Conservation (phyloP, 2,797 vertebrate species). For the Australoheros facetus region DNA sequence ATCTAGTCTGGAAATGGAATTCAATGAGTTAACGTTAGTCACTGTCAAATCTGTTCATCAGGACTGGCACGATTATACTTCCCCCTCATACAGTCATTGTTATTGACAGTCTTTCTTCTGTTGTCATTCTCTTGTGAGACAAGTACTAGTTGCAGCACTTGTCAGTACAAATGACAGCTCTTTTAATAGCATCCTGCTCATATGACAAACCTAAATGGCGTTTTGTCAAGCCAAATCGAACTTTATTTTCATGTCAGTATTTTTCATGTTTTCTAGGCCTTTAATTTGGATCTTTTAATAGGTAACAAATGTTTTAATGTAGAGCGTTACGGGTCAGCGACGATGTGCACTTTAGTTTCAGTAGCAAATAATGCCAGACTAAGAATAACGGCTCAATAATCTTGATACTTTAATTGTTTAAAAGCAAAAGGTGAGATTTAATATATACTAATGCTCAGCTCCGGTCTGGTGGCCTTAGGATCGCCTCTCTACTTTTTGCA, state of each 20-base stretch:
- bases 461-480: not conserved
- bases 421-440: not conserved
- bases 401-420: not conserved
- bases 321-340: not conserved
- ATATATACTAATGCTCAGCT: not conserved
- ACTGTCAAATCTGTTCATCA: constrained; percentile 16
- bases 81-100: constrained; percentile 32
- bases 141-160: constrained; percentile 32
- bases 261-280: constrained; percentile 18
- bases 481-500: not conserved
- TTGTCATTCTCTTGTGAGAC: constrained; percentile 56
- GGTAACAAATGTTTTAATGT: not conserved
- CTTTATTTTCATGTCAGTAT: constrained; percentile 38
- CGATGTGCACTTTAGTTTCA: not conserved
- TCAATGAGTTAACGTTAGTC: not conserved
- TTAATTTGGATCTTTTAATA: not conserved
- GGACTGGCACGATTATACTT: constrained; percentile 20
- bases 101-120: constrained; percentile 52
- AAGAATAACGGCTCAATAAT: not conserved
- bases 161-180: constrained; percentile 55
- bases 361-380: not conserved
- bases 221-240: constrained; percentile 49
- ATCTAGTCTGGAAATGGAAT: not conserved
- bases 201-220: constrained; percentile 62
- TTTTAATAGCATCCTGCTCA: constrained; percentile 62